Evolutionary conservation across 1,140 invertebrate genomes (phyloP), one percentile per base, ranked within the genome.

Genomic region (Drosophila varians): DNA sequence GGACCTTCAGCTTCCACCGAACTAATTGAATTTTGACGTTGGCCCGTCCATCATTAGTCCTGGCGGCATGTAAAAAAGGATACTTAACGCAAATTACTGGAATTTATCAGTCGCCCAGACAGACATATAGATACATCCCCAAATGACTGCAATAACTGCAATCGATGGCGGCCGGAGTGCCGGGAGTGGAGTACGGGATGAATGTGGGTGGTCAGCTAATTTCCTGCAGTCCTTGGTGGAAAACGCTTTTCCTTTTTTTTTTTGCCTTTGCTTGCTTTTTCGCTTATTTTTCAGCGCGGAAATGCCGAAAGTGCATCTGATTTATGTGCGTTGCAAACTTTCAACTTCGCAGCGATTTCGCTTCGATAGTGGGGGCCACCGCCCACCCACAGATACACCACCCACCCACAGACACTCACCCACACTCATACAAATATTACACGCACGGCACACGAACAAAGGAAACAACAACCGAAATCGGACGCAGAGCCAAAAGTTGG

Each of bases 241-340:
- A 58, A 48, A 53, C 60, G 53, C 21, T 46, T 55, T 38, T 68
- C 46, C 51, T 54, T 53, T 19, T 21, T 19, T 21, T 26, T 46
- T n/a, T 8, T 18, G 49, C 47, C 52, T 65, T 70, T 48, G 38
- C 26, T 53, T 16, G 36, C 12, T 55, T 68, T 58, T 58, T 58
- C 11, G 4, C 8, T 25, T 48, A 0, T 38, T 21, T 70, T 8
- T 28, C 52, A 47, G 61, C 42, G 55, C 66, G 80, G 72, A 84
- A 84, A 83, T 84, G 79, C 79, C 54, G 80, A 80, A 86, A 86
- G 82, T 86, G 80, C 80, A 86, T 86, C 80, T 86, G 80, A 86
- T 86, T 86, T 86, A 86, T 86, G 80, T 79, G 80, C 76, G 64
- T 80, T 68, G 73, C 60, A 70, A 83, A 83, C 74, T 83, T 79